These are phyloP conservation scores for Phaenicophaeus curvirostris DNA, from an alignment of 2,797 vertebrate species.

Conservation along the genomic window DNA sequence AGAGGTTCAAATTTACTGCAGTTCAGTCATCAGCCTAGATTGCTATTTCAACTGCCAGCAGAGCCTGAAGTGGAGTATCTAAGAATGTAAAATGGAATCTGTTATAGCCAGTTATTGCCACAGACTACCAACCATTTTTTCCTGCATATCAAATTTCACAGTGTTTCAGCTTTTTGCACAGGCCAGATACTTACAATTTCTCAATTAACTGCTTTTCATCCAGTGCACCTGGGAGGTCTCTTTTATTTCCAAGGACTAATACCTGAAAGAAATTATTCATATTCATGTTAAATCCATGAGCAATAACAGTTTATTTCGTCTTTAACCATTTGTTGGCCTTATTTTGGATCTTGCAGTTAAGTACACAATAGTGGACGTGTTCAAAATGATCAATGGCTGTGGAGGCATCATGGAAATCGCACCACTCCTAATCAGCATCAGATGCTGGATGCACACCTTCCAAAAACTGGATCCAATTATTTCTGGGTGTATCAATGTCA, in stretches of 20 bases:
- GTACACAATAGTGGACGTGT: not conserved
- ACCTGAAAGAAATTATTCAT: slow-evolving; percentile 60
- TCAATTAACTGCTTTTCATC: slow-evolving; percentile 78
- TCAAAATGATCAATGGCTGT: not conserved
- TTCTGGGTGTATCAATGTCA: not conserved
- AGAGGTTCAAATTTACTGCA: not conserved
- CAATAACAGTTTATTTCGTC: not conserved
- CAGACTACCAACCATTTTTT: not conserved
- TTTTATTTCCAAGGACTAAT: slow-evolving; percentile 76
- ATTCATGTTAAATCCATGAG: not conserved
- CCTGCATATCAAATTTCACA: not conserved
- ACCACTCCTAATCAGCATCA: fast-evolving
- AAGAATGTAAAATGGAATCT: slow-evolving; percentile 2
- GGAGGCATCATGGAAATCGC: not conserved
- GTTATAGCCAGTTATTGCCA: not conserved
- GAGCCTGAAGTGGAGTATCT: not conserved
- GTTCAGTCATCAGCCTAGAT: slow-evolving; percentile 9
- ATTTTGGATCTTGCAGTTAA: not conserved
- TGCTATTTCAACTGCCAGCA: not conserved
- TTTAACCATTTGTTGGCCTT: not conserved
- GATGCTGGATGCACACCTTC: not conserved
- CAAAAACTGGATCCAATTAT: not conserved
- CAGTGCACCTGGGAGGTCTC: slow-evolving; percentile 72
- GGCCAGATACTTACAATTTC: slow-evolving; percentile 71
- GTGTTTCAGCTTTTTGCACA: not conserved